Percentiles rank a stretch among this genome's conserved stretches.
Evolutionary conservation across 2,113 vertebrate genomes (phyloP).

Genomic region (Orcinus orca): DNA sequence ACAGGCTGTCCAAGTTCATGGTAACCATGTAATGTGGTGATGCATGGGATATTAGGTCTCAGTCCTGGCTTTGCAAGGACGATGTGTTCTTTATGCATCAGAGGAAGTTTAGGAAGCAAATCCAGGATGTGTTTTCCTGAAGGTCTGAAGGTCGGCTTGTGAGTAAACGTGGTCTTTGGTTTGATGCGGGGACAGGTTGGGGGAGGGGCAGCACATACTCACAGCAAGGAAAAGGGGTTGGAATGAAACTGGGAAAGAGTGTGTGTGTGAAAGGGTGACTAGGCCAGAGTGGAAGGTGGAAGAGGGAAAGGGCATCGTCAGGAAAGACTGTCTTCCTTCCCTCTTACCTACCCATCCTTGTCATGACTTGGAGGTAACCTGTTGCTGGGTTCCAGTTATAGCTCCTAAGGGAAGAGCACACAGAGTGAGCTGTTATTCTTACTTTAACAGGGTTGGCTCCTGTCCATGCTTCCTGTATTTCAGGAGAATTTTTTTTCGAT

Average conservation of each 20-base stretch:
- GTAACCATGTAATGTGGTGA: background rate
- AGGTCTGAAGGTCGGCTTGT: constrained; percentile 14
- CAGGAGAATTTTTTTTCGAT: background rate
- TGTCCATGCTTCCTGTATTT: background rate
- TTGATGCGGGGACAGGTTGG: background rate
- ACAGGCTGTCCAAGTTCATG: background rate
- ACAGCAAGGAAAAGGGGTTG: background rate
- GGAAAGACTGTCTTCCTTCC: background rate
- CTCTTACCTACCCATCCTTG: background rate
- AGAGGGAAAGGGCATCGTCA: background rate
- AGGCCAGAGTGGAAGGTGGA: background rate
- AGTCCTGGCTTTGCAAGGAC: constrained; percentile 40
- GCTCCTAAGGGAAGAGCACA: background rate
- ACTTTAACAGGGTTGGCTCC: background rate
- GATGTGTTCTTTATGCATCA: constrained; percentile 55
- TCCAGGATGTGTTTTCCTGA: constrained; percentile 52
- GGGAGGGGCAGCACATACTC: background rate
- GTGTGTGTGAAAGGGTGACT: too few species aligned
- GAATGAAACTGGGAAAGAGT: background rate
- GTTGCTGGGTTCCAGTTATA: background rate
- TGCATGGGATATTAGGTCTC: background rate
- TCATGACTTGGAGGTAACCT: background rate
- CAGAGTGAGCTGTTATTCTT: background rate
- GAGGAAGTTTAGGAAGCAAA: constrained; percentile 66
- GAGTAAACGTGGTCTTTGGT: constrained; percentile 42